Conservation (phyloP, 2,888 invertebrate species). For the Brenthis daphne region DNA sequence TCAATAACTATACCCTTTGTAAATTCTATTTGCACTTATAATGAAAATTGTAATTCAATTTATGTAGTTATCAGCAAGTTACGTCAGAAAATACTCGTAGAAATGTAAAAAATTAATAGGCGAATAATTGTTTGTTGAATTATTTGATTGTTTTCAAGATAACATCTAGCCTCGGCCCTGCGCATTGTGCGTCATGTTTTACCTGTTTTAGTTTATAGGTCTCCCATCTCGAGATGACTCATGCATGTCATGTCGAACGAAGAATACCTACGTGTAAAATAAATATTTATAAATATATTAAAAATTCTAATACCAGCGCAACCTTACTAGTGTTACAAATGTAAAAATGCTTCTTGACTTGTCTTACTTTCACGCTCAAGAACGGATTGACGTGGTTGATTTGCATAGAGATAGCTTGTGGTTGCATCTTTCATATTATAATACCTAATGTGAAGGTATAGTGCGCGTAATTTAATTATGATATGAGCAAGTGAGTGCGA, state of each 20-base stretch:
- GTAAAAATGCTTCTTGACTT: background rate
- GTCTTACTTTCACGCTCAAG: too few species aligned
- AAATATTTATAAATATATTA: too few species aligned
- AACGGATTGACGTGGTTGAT: too few species aligned
- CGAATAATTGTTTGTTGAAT: constrained; percentile 33
- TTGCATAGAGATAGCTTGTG: too few species aligned
- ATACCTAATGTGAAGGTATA: too few species aligned
- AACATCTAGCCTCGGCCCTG: constrained; percentile 24
- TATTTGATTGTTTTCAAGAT: constrained; percentile 28
- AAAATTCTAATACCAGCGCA: too few species aligned
- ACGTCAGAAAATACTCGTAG: constrained; percentile 18
- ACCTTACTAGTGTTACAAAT: background rate
- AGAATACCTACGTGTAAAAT: too few species aligned
- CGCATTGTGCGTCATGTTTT: constrained; percentile 24
- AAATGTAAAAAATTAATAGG: constrained; percentile 35
- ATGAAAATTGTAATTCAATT: background rate
- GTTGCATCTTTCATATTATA: too few species aligned
- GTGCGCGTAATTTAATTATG: too few species aligned
- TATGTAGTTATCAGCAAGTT: background rate
- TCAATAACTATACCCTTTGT: too few species aligned
- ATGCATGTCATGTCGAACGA: background rate
- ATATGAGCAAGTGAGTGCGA: too few species aligned
- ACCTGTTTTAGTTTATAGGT: constrained; percentile 9
- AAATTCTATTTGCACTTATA: too few species aligned
- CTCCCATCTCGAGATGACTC: background rate